Percentiles rank a stretch among this genome's conserved stretches.
Evolutionary conservation across 2,888 invertebrate species (phyloP).

Genomic region (Callosobruchus maculatus): DNA sequence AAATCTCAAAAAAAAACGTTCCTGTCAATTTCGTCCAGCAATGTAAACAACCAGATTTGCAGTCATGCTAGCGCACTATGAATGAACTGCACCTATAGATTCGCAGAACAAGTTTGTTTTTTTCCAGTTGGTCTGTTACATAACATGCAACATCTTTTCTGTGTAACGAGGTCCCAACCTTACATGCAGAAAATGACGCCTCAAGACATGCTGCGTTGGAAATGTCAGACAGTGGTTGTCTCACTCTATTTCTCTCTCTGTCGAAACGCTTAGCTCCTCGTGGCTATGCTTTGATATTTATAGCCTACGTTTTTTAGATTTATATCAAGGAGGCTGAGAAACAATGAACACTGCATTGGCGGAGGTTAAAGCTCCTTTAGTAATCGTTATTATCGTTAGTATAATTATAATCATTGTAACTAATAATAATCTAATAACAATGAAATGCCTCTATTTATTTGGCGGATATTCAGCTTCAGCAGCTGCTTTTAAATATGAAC

Average conservation of each 20-base stretch:
- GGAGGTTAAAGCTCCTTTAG: background rate
- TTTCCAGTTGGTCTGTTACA: background rate
- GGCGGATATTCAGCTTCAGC: too few relatives aligned
- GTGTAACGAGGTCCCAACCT: background rate
- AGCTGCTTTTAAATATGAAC: too few relatives aligned
- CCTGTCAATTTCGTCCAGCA: too few relatives aligned
- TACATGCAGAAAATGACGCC: background rate
- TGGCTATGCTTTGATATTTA: slow-evolving; percentile 33
- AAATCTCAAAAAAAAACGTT: too few relatives aligned
- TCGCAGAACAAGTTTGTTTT: background rate
- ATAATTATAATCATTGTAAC: too few relatives aligned
- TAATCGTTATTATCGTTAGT: too few relatives aligned
- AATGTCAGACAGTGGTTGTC: background rate
- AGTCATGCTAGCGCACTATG: too few relatives aligned
- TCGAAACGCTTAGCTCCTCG: slow-evolving; percentile 10
- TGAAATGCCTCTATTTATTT: too few relatives aligned
- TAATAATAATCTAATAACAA: too few relatives aligned
- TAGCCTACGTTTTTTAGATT: slow-evolving; percentile 29
- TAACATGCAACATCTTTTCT: background rate
- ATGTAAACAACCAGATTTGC: too few relatives aligned
- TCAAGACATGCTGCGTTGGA: background rate
- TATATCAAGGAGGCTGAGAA: slow-evolving; percentile 17
- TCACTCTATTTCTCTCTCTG: background rate
- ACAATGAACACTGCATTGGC: slow-evolving; percentile 11
- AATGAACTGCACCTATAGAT: too few relatives aligned